Conservation (phyloP, 2,888 invertebrate species). For the Lepidochrysops patricia region DNA sequence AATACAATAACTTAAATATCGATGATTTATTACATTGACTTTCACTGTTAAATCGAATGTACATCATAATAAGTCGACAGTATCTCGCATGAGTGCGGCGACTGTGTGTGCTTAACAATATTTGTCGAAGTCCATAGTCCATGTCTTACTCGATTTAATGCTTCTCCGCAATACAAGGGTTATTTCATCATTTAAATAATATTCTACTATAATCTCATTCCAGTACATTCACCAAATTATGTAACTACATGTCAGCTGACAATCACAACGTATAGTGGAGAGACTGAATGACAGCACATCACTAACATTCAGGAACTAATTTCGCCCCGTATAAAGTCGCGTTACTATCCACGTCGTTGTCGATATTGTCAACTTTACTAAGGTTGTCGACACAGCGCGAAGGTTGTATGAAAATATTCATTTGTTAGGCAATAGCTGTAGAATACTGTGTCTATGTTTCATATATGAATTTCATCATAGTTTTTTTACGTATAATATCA, state of each 20-base stretch:
- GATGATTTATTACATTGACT: not conserved
- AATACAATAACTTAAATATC: not conserved
- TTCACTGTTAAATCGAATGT: slow-evolving; percentile 10
- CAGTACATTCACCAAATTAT: not conserved
- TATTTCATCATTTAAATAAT: slow-evolving; percentile 23
- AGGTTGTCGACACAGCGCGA: not conserved
- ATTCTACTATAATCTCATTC: too few species aligned
- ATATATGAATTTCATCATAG: too few species aligned
- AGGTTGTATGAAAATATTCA: too few species aligned
- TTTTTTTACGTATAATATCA: too few species aligned
- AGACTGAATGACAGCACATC: not conserved
- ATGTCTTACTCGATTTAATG: slow-evolving; percentile 43
- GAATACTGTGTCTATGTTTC: too few species aligned
- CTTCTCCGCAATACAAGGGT: slow-evolving; percentile 32
- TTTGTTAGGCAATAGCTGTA: too few species aligned
- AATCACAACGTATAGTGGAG: not conserved
- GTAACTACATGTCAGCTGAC: not conserved
- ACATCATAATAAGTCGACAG: not conserved
- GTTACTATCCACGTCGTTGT: not conserved
- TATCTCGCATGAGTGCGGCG: slow-evolving; percentile 23
- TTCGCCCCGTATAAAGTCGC: not conserved
- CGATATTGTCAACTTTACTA: not conserved
- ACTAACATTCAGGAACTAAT: not conserved
- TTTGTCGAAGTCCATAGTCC: slow-evolving; percentile 36
- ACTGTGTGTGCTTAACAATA: slow-evolving; percentile 21